Evolutionary conservation across 1,140 invertebrate genomes (phyloP), one percentile per base, ranked within the genome.

Genomic region (Lanistes nyassanus): DNA sequence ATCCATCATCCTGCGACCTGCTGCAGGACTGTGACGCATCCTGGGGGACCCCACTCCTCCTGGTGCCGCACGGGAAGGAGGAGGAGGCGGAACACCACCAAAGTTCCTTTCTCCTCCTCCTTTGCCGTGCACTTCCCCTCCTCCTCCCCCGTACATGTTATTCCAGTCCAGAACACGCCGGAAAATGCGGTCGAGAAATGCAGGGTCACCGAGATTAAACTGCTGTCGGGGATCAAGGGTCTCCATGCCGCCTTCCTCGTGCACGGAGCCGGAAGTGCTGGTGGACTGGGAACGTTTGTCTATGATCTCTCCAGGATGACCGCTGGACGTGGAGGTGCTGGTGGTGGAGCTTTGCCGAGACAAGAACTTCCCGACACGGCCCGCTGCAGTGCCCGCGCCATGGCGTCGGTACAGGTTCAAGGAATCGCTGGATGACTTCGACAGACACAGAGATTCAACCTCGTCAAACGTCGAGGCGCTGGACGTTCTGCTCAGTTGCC

Each of bases 381-480:
- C 23, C 23, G 11, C 34, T 34, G 34, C n/a, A 37, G 23, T 13
- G 21, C 69, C 69, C 37, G 5, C 36, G 6, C 11, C 58, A 21
- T 37, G 64, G 2, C 51, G 3, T 9, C 55, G 67, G 23, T 66
- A 67, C 36, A 60, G 69, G 21, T 60, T 47, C 37, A 74, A 64
- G 31, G 71, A 71, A 39, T 80, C 79, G 23, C 62, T 72, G 51
- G 79, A 80, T 16, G 72, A 75, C 55, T 67, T 77, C 13, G 79
- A 80, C 42, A 80, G 29, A 56, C 76, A 80, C 34, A 80, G 55
- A 19, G 79, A 80, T 58, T 80, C 79, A 7, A 80, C 79, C 31
- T 80, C 79, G 19, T 80, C 79, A 31, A 81, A 78, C 1, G 76
- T 77, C 7, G 79, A 80, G 3, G 62, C 21, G 34, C 66, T 74